Conservation (phyloP, 2,888 invertebrate genomes). For the Malthinus seriepunctatus region DNA sequence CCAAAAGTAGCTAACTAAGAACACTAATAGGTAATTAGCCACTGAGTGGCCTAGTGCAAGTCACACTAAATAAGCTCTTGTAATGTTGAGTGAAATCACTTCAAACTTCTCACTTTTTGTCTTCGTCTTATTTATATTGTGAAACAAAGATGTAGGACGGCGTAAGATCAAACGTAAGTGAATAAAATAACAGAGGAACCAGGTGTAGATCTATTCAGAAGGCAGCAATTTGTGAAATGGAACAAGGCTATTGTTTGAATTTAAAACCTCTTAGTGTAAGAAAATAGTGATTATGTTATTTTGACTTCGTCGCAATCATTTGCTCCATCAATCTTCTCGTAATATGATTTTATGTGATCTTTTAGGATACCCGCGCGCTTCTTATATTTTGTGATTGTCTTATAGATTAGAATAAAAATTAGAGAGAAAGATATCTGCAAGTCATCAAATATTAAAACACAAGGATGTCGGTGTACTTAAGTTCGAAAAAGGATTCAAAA, state of each 20-base stretch:
- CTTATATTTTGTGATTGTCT: slow-evolving; percentile 26
- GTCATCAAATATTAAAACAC: too few species aligned
- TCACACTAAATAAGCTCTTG: slow-evolving; percentile 37
- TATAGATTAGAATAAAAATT: slow-evolving; percentile 26
- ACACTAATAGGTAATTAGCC: slow-evolving; percentile 38
- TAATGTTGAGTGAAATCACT: slow-evolving; percentile 19
- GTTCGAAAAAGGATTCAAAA: too few species aligned
- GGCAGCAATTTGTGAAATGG: slow-evolving; percentile 49
- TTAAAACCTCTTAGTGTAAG: slow-evolving; percentile 47
- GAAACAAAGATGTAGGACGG: slow-evolving; percentile 14
- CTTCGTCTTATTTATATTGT: slow-evolving; percentile 7
- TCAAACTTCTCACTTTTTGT: slow-evolving; percentile 12
- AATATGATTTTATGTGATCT: slow-evolving; percentile 16
- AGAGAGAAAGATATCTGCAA: slow-evolving; percentile 5
- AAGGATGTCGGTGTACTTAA: too few species aligned
- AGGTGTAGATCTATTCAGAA: slow-evolving; percentile 41
- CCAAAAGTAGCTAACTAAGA: slow-evolving; percentile 31
- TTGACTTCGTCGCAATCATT: slow-evolving; percentile 34
- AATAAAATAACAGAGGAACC: slow-evolving; percentile 32
- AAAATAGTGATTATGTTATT: slow-evolving; percentile 49
- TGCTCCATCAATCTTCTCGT: slow-evolving; percentile 26
- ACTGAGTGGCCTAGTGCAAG: slow-evolving; percentile 40
- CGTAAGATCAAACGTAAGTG: slow-evolving; percentile 18
- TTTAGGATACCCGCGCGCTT: slow-evolving; percentile 10
- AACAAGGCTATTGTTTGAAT: slow-evolving; percentile 49